phyloP scores from a whole-genome alignment of 1,140 invertebrate genomes.

The Drosophila ogumai region DNA sequence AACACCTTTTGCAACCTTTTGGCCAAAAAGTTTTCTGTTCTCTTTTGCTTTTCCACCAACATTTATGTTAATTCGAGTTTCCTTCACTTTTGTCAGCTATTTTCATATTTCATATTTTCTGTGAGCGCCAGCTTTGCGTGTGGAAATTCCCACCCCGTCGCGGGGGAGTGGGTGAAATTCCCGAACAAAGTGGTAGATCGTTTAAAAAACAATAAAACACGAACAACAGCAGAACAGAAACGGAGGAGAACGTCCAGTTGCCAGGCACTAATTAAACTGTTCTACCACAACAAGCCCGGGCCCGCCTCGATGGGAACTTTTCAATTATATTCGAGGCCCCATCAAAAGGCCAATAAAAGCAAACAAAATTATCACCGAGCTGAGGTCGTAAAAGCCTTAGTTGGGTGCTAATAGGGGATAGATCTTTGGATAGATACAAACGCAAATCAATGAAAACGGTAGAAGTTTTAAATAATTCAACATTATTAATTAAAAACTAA shows the following conservation, averaged over 20 bases:
- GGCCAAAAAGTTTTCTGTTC: constrained; percentile 48
- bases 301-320: constrained; percentile 40
- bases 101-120: constrained; percentile 75
- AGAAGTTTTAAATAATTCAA: neutral
- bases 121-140: constrained; percentile 54
- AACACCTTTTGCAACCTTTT: constrained; percentile 69
- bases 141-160: constrained; percentile 10
- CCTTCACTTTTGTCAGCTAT: constrained; percentile 58
- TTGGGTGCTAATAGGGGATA: constrained; percentile 34
- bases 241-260: constrained; percentile 38
- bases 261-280: constrained; percentile 78
- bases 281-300: constrained; percentile 57
- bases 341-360: constrained; percentile 70
- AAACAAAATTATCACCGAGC: constrained; percentile 47
- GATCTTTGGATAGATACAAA: constrained; percentile 13
- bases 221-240: constrained; percentile 46
- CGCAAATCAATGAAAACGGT: constrained; percentile 12
- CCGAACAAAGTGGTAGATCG: constrained; percentile 78
- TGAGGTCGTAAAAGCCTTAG: constrained; percentile 26
- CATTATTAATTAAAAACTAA: neutral
- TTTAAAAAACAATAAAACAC: constrained; percentile 84
- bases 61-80: constrained; percentile 78
- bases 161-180: constrained; percentile 40
- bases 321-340: constrained; percentile 58
- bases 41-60: constrained; percentile 35